Base-by-base conservation (phyloP, 2,113 vertebrate species). In the Engystomops pustulosus region DNA sequence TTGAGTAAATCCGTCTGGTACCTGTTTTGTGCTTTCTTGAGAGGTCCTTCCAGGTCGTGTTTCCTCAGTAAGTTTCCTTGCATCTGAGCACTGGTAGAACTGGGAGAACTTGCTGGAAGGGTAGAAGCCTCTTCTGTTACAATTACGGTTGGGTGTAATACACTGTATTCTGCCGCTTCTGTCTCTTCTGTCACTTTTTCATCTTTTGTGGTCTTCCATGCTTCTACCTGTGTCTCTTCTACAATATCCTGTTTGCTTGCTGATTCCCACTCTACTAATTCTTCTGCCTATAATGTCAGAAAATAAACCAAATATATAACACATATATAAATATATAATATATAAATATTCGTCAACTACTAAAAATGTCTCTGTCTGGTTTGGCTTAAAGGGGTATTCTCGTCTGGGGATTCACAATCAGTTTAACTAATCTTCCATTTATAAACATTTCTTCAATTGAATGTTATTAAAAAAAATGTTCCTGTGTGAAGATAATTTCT, bases 1-100 rank as follows among this genome's bases (percentile, higher is more conserved):
- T n/a, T n/a, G n/a, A 11, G 11, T 55, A 34, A 18, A 27, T 0
- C 18, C 0, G 17, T 32, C 4, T 34, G 30, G 1, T 79, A 98
- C 98, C 98, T 96, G 91, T 95, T 98, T 68, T 96, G 95, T 0
- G 96, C 94, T 32, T 95, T 96, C 89, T 97, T 99, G 80, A 96
- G 96, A 38, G 95, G 92, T 0, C 95, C 95, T 67, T 97, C 97
- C 69, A 97, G 85, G 83, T 98, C 97, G 0, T 97, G 97, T 85
- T 99, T 99, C 87, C 98, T 95, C 18, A 93, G 90, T 23, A 99
- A 89, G 88, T 88, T 93, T 82, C 98, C 97, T 90, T 98, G 95
- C 90, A 95, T 93, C 67, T 97, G 93, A 85, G 95, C 60, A 0
- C 90, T 87, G 88, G 88, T 89, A 71, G 85, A 85, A 6, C 87